Percentiles rank a stretch among this genome's conserved stretches.
Evolutionary conservation across 1,140 invertebrate genomes (phyloP).

Genomic region (Tetramorium parvispinum): DNA sequence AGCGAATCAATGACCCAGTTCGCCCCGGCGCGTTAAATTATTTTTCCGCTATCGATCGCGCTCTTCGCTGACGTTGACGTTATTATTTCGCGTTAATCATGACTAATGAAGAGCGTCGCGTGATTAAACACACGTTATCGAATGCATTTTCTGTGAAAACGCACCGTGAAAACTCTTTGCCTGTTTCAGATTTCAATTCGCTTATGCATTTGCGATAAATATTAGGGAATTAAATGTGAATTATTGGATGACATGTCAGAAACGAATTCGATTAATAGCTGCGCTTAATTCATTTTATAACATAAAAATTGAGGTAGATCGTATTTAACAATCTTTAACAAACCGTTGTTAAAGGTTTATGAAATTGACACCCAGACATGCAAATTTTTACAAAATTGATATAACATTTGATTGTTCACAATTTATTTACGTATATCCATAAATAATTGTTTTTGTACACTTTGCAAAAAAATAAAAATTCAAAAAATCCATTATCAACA

Average conservation of each 20-base stretch:
- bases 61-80: conserved; percentile 30
- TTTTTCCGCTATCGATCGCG: conserved; percentile 57
- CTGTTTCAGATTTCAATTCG: not conserved
- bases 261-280: not conserved
- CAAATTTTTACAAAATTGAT: too few species aligned
- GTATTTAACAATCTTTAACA: not conserved
- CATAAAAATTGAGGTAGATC: not conserved
- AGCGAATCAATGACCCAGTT: conserved; percentile 58
- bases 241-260: not conserved
- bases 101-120: conserved; percentile 35
- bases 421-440: too few species aligned
- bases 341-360: not conserved
- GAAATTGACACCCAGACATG: too few species aligned
- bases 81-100: conserved; percentile 57
- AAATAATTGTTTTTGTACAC: too few species aligned
- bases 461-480: too few species aligned
- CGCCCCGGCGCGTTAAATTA: conserved; percentile 33
- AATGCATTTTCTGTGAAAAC: not conserved
- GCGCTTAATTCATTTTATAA: not conserved
- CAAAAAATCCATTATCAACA: too few species aligned
- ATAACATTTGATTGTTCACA: too few species aligned
- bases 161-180: not conserved
- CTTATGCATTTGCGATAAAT: not conserved
- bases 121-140: conserved; percentile 24
- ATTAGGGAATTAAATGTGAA: not conserved